A percentile compares a stretch with the other conserved stretches of the same genome.
Conservation (phyloP, 2,113 vertebrate species). For the Amphiprion percula region DNA sequence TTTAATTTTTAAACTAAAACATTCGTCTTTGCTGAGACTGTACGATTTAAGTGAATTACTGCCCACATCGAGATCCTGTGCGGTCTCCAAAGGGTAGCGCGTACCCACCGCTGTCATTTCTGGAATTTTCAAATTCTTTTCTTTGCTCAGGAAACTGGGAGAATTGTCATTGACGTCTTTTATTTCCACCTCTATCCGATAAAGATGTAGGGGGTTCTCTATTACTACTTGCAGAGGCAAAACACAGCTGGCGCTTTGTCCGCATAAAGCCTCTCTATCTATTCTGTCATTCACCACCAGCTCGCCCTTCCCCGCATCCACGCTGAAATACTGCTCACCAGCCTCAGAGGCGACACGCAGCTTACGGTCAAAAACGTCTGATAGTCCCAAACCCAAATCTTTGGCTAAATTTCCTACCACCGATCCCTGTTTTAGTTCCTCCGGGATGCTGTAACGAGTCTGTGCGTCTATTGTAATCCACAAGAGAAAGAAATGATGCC, state of each 20-base stretch:
- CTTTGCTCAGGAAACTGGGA: too few species aligned
- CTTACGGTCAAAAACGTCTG: constrained; percentile 81
- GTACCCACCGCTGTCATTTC: too few species aligned
- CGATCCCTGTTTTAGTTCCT: constrained; percentile 84
- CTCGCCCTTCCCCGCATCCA: constrained; percentile 83
- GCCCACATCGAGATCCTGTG: too few species aligned
- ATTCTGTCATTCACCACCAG: constrained; percentile 84
- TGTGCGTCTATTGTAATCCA: constrained; percentile 81
- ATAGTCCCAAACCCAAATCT: constrained; percentile 83
- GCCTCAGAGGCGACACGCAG: constrained; percentile 83
- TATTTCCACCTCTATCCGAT: too few species aligned
- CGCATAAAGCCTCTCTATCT: constrained; percentile 88
- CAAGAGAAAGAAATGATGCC: constrained; percentile 73
- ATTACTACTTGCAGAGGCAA: constrained; percentile 55
- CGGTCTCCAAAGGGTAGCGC: too few species aligned
- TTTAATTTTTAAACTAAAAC: too few species aligned
- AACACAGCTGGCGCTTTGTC: constrained; percentile 79
- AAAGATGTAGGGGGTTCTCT: too few species aligned
- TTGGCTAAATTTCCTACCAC: constrained; percentile 86
- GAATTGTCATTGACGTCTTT: too few species aligned
- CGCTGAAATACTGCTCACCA: constrained; percentile 81
- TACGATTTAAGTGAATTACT: too few species aligned
- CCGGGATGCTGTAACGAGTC: constrained; percentile 84
- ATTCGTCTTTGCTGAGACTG: too few species aligned
- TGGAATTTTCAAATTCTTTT: too few species aligned